These are phyloP conservation scores for Galeopsomyia nigrocyanea DNA, from an alignment of 2,888 invertebrate genomes.

Conservation along the genomic window DNA sequence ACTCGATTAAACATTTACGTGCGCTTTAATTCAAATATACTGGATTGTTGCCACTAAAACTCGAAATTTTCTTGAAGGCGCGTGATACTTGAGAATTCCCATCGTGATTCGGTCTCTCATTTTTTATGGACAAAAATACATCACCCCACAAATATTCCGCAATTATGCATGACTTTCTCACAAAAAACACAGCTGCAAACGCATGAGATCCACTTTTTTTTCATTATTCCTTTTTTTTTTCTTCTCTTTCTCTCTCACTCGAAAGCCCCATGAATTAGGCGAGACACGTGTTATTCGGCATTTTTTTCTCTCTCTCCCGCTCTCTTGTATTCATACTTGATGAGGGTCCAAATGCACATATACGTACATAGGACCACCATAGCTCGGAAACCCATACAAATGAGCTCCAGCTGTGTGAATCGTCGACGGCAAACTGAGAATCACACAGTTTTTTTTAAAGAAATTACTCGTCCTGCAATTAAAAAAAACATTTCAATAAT, in stretches of 20 bases:
- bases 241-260: background rate
- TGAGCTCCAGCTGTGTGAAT: slow-evolving; percentile 44
- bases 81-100: slow-evolving; percentile 4
- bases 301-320: slow-evolving; percentile 26
- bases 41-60: too few relatives aligned
- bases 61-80: too few relatives aligned
- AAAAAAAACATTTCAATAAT: too few relatives aligned
- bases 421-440: background rate
- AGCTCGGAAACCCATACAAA: slow-evolving; percentile 30
- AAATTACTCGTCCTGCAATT: too few relatives aligned
- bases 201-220: slow-evolving; percentile 14
- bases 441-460: too few relatives aligned
- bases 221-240: background rate
- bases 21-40: too few relatives aligned
- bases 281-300: slow-evolving; percentile 44
- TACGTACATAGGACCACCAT: slow-evolving; percentile 6
- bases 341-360: slow-evolving; percentile 25
- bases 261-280: slow-evolving; percentile 35
- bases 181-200: slow-evolving; percentile 7
- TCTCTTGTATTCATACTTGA: slow-evolving; percentile 25
- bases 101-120: background rate
- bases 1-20: too few relatives aligned
- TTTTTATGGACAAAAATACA: slow-evolving; percentile 6
- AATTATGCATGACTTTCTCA: slow-evolving; percentile 25
- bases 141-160: background rate